Percentiles rank a stretch among this genome's conserved stretches.
phyloP scores from a whole-genome alignment of 2,113 vertebrate genomes.

The Amphiprion ocellaris region DNA sequence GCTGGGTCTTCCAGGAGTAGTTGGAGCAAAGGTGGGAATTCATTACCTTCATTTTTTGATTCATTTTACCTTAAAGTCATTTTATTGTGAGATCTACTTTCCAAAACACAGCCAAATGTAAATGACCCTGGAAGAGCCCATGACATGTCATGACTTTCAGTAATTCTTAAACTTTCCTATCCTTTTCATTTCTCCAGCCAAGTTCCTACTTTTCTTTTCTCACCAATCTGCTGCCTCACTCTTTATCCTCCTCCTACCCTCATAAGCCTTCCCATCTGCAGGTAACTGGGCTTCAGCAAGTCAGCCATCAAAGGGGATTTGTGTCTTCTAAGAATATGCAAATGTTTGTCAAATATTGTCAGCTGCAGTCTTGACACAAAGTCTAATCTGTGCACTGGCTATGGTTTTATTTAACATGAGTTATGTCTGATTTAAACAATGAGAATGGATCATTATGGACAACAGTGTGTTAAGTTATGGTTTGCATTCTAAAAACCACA shows the following conservation, averaged over 20 bases:
- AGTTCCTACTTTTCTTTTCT: slow-evolving; percentile 72
- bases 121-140: not conserved
- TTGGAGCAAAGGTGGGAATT: slow-evolving; percentile 89
- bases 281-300: slow-evolving; percentile 61
- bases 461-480: not conserved
- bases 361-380: slow-evolving; percentile 14
- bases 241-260: slow-evolving; percentile 58
- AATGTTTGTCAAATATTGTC: slow-evolving; percentile 50
- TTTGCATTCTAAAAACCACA: not conserved
- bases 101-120: not conserved
- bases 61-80: not conserved
- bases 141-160: not conserved
- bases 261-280: slow-evolving; percentile 58
- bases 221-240: slow-evolving; percentile 74
- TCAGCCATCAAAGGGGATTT: slow-evolving; percentile 52
- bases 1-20: slow-evolving; percentile 87
- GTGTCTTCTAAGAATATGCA: slow-evolving; percentile 56
- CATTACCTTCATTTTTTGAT: not conserved
- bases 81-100: not conserved
- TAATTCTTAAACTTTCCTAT: slow-evolving; percentile 43
- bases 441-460: slow-evolving; percentile 8
- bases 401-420: slow-evolving; percentile 40
- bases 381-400: slow-evolving; percentile 46
- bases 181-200: slow-evolving; percentile 72
- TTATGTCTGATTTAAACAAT: slow-evolving; percentile 22